Percentiles rank a stretch among this genome's conserved stretches.
phyloP scores from a whole-genome alignment of 2,797 vertebrate genomes.

The Rhabdomys pumilio region DNA sequence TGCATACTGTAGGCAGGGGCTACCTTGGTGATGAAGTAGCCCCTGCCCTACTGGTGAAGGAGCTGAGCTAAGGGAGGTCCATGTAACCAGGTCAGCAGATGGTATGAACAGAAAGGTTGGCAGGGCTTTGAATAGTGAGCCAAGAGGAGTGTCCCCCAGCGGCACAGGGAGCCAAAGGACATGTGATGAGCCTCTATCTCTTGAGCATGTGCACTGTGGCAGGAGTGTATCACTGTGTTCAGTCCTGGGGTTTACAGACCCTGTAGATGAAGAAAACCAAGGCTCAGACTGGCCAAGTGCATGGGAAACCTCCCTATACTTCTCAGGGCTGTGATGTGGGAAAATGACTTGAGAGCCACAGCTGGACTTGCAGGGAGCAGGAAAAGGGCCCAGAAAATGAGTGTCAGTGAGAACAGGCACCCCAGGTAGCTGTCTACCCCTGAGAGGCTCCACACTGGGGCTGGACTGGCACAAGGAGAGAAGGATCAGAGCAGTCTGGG shows the following conservation, averaged over 20 bases:
- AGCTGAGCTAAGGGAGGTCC: background rate
- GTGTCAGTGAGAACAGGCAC: background rate
- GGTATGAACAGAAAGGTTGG: background rate
- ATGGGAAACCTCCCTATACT: background rate
- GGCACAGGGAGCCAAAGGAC: background rate
- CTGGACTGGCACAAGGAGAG: background rate
- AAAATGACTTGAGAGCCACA: background rate
- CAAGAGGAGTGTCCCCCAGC: background rate
- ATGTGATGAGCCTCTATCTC: background rate
- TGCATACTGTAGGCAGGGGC: background rate
- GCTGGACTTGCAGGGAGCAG: background rate
- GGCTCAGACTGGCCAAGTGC: background rate
- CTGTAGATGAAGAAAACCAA: conserved; percentile 28
- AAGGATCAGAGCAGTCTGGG: background rate
- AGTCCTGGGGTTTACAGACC: background rate
- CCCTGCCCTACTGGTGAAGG: background rate
- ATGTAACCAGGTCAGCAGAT: conserved; percentile 9
- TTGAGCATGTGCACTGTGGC: background rate
- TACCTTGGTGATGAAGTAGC: background rate
- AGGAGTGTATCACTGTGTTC: background rate
- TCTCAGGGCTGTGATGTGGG: background rate
- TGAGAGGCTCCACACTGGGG: background rate
- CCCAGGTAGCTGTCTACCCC: accelerated
- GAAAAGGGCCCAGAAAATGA: too few relatives aligned
- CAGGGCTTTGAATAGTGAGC: conserved; percentile 18